Evolutionary conservation across 2,113 vertebrate genomes (phyloP), one percentile per base, ranked within the genome.

Genomic region (Gorsachius goisagi): DNA sequence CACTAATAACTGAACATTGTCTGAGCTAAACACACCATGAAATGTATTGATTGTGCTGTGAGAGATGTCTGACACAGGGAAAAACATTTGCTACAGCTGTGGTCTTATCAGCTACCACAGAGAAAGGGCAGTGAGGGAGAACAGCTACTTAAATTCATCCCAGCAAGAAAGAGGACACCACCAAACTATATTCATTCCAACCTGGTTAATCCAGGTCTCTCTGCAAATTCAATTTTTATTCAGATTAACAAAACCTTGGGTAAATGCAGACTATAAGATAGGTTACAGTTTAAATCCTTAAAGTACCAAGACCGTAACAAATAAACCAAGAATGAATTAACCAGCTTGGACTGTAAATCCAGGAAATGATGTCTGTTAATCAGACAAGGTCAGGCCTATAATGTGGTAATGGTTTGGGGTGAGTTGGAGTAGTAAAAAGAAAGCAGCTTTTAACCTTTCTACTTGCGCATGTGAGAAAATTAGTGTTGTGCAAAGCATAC

Each of bases 21-120:
- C 60, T 95, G 67, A 96, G 91, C 45, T 93, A 95, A 85, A 95
- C 33, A 78, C 35, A 67, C 68, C 63, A 93, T 68, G 62, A 96
- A 96, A 93, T 71, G 5, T 60, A 74, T 77, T 95, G 75, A 94
- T 96, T 83, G 50, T 67, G 19, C 24, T 77, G 47, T 84, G 55
- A 94, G 58, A 95, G 59, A 89, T 49, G 56, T 78, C 49, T 88
- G 60, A 90, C 69, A 77, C 23, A 39, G 47, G 35, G 19, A 66
- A 89, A 93, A 91, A 88, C 52, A 75, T 88, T 94, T 90, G 45
- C 47, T 88, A 52, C 67, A 88, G 44, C 68, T 78, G 45, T 66
- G 67, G 85, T 82, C 56, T 91, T 92, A 92, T 64, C 86, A 90
- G 12, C 30, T 80, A 58, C 64, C 32, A 41, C 22, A 63, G 76